phyloP scores from a whole-genome alignment of 2,797 vertebrate species.

The Chiloscyllium punctatum region DNA sequence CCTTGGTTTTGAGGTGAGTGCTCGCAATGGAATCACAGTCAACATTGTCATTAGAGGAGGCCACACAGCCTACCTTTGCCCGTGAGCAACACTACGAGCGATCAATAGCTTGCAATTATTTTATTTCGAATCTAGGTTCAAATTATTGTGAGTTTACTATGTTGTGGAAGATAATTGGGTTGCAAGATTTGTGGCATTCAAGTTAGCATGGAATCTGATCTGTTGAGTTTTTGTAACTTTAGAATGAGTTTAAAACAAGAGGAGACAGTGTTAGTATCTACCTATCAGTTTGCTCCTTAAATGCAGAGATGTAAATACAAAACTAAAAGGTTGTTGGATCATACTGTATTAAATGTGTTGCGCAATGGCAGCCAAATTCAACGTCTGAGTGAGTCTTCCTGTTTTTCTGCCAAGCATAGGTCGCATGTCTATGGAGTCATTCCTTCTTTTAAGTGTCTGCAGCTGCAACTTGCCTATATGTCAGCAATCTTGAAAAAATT shows the following conservation, averaged over 20 bases:
- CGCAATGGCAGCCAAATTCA: neutral
- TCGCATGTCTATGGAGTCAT: too few species aligned
- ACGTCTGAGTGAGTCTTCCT: too few species aligned
- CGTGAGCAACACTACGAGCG: neutral
- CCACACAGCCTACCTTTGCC: neutral
- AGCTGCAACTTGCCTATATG: neutral
- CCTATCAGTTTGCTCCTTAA: neutral
- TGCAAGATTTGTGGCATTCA: neutral
- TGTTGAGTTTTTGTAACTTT: neutral
- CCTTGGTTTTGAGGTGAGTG: neutral
- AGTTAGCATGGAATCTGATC: neutral
- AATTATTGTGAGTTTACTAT: neutral
- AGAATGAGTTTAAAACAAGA: neutral
- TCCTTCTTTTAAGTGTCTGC: neutral
- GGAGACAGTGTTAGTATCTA: neutral
- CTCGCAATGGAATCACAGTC: neutral
- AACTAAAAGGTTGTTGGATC: neutral
- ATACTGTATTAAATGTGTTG: neutral
- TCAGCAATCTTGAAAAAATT: neutral
- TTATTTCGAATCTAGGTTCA: neutral
- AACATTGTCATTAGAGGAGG: neutral
- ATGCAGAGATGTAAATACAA: neutral
- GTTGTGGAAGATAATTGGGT: neutral
- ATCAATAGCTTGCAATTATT: neutral
- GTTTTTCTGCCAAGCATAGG: neutral